These are phyloP conservation scores for Lerema accius DNA, from an alignment of 1,140 invertebrate species.

Conservation along the genomic window DNA sequence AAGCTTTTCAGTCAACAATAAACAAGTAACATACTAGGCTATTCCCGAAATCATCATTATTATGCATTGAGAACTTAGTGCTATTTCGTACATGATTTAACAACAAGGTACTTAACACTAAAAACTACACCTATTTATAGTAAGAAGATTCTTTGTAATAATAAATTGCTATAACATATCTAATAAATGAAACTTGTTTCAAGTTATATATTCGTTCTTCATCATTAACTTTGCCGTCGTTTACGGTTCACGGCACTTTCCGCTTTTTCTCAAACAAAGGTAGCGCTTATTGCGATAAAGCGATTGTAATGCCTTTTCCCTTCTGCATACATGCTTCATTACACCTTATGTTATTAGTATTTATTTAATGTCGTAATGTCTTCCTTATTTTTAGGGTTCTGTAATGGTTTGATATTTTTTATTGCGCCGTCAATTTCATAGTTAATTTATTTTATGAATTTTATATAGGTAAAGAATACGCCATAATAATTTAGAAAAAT, in stretches of 20 bases:
- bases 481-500: too few relatives aligned
- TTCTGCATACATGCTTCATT: not conserved
- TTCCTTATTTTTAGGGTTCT: not conserved
- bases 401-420: not conserved
- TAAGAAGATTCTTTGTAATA: not conserved
- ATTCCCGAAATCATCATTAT: too few relatives aligned
- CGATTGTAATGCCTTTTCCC: too few relatives aligned
- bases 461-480: too few relatives aligned
- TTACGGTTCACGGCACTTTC: slow-evolving; percentile 37
- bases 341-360: not conserved
- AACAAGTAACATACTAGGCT: too few relatives aligned
- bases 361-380: not conserved
- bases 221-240: slow-evolving; percentile 47
- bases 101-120: too few relatives aligned
- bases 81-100: too few relatives aligned
- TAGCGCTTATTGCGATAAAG: not conserved
- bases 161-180: not conserved
- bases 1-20: too few relatives aligned
- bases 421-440: not conserved
- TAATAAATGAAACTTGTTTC: not conserved
- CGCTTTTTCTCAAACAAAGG: slow-evolving; percentile 5
- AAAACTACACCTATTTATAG: too few relatives aligned
- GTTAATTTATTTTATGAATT: too few relatives aligned
- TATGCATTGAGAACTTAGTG: too few relatives aligned
- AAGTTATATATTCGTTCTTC: slow-evolving; percentile 41